Evolutionary conservation across 2,113 vertebrate species (phyloP).

Genomic region (Toxotes jaculatrix): DNA sequence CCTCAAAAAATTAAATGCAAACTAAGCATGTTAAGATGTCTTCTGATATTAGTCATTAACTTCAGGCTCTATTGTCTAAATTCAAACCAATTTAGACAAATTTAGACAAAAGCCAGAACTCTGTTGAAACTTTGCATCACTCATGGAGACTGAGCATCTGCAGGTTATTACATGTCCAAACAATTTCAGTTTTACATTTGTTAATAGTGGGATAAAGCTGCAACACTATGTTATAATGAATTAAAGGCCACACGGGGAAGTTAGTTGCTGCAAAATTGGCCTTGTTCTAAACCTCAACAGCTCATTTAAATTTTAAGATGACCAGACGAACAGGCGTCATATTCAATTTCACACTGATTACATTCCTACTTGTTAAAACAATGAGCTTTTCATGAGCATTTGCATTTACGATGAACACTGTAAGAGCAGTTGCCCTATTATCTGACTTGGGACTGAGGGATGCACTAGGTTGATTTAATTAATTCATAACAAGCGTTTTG

Average conservation of each 20-base stretch:
- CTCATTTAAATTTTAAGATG: background rate
- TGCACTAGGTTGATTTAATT: conserved; percentile 1
- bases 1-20: conserved; percentile 22
- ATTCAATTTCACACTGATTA: conserved; percentile 19
- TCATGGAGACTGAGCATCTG: background rate
- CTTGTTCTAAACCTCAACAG: background rate
- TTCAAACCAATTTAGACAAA: background rate
- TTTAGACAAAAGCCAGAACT: conserved; percentile 3
- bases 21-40: background rate
- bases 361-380: conserved; percentile 21
- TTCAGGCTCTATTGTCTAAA: background rate
- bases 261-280: background rate
- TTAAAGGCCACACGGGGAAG: conserved; percentile 35
- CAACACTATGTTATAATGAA: conserved; percentile 2
- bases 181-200: background rate
- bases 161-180: background rate
- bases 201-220: background rate
- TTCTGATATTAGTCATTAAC: background rate
- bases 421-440: conserved; percentile 29
- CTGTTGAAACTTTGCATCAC: conserved; percentile 1
- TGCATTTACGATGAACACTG: conserved; percentile 7
- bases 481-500: conserved; percentile 25
- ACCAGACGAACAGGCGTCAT: background rate
- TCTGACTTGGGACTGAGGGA: conserved; percentile 4
- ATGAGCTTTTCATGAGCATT: conserved; percentile 7